phyloP scores from a whole-genome alignment of 2,113 vertebrate species.

The Bombycilla garrulus region DNA sequence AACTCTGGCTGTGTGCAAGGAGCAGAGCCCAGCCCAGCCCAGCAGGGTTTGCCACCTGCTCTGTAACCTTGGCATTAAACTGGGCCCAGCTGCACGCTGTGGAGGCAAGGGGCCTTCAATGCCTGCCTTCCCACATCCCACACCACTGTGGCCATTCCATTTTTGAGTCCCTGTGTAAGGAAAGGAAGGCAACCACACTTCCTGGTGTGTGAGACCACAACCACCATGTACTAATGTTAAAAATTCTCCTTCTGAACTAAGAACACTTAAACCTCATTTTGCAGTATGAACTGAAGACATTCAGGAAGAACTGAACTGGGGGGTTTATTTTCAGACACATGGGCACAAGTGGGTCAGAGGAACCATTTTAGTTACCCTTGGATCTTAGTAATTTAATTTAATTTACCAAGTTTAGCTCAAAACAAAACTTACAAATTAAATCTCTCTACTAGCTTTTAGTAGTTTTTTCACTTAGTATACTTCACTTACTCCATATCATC shows the following conservation, averaged over 20 bases:
- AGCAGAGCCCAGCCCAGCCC: neutral
- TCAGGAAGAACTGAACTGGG: neutral
- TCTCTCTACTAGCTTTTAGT: neutral
- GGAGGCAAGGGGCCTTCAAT: neutral
- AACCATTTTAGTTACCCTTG: neutral
- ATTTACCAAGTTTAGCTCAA: neutral
- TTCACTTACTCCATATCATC: neutral
- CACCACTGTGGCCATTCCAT: neutral
- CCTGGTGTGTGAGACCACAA: neutral
- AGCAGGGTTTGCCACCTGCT: neutral
- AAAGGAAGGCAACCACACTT: neutral
- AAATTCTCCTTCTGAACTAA: neutral
- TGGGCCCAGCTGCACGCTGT: too few species aligned
- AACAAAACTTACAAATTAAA: neutral
- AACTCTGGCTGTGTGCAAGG: neutral
- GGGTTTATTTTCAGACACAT: neutral
- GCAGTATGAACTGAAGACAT: neutral
- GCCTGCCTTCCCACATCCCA: neutral
- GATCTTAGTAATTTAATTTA: neutral
- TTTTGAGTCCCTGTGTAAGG: neutral
- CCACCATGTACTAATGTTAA: neutral
- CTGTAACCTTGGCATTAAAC: too few species aligned
- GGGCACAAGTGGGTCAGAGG: neutral
- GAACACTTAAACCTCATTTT: neutral
- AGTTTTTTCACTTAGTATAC: neutral